phyloP scores from a whole-genome alignment of 2,113 vertebrate genomes.

The Silurus asotus region DNA sequence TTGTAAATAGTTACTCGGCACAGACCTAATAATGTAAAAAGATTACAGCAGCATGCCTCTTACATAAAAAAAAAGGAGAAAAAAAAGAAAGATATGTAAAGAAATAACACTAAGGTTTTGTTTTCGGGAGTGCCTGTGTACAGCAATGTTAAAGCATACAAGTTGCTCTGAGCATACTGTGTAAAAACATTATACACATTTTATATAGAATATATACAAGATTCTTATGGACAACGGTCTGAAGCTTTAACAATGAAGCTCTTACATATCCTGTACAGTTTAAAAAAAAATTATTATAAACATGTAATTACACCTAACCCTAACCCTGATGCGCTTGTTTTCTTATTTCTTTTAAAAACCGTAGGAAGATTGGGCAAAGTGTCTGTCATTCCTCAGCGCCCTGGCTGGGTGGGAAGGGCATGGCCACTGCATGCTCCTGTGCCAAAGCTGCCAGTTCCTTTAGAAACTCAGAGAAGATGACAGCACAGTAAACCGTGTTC shows the following conservation, averaged over 20 bases:
- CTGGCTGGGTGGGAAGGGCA: conserved; percentile 83
- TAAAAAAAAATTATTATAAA: conserved; percentile 48
- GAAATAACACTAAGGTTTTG: conserved; percentile 15
- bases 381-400: conserved; percentile 75
- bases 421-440: conserved; percentile 88
- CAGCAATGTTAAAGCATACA: conserved; percentile 57
- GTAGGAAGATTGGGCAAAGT: background rate
- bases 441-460: conserved; percentile 94
- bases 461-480: conserved; percentile 94
- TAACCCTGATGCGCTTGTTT: background rate
- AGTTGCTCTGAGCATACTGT: conserved; percentile 59
- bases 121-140: conserved; percentile 43
- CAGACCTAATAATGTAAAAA: conserved; percentile 15
- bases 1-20: conserved; percentile 2
- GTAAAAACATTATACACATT: conserved; percentile 64
- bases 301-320: conserved; percentile 31
- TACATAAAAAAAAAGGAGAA: background rate
- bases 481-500: conserved; percentile 92
- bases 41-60: conserved; percentile 31
- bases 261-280: conserved; percentile 55
- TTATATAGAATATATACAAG: conserved; percentile 64
- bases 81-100: conserved; percentile 7
- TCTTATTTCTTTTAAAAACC: conserved; percentile 8
- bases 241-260: conserved; percentile 58
- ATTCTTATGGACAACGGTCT: conserved; percentile 65